Percentiles rank a stretch among this genome's conserved stretches.
These are phyloP conservation scores for Rattus norvegicus DNA, from an alignment of 2,113 vertebrate species.

Conservation along the genomic window GRCr8 NC_086019.1:143005001-143005500, in stretches of 20 bases:
- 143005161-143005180: neutral
- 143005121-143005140: no score
- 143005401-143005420: neutral
- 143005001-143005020: no score
- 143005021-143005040: no score
- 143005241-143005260: neutral
- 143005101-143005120: no score
- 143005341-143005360: neutral
- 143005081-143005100: no score
- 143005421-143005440: neutral
- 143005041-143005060: no score
- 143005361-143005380: neutral
- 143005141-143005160: no score
- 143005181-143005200: neutral
- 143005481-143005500: neutral
- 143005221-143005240: neutral
- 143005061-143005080: no score
- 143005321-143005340: neutral
- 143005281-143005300: neutral
- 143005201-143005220: neutral
- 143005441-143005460: neutral
- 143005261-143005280: neutral
- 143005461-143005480: neutral
- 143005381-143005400: neutral
- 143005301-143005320: neutral